Evolutionary conservation across 1,140 invertebrate genomes (phyloP).

Genomic region (Saccostrea glomerata): DNA sequence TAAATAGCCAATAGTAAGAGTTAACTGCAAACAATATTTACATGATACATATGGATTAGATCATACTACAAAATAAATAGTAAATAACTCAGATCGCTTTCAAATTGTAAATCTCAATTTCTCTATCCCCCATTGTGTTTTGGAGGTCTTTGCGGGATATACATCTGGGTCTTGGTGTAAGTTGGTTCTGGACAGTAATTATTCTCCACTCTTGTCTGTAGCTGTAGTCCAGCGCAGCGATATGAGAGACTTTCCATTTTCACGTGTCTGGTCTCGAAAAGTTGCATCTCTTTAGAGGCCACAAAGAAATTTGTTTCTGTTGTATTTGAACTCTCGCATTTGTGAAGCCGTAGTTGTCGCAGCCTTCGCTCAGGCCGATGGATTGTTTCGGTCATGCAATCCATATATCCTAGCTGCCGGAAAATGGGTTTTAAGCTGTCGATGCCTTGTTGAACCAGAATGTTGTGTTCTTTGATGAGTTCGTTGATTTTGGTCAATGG

Average conservation of each 20-base stretch:
- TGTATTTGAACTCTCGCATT: background rate
- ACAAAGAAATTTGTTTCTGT: conserved; percentile 35
- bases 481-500: background rate
- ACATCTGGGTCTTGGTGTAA: conserved; percentile 46
- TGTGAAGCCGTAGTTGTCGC: conserved; percentile 41
- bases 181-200: conserved; percentile 12
- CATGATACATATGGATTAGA: too few species aligned
- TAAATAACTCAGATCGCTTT: too few species aligned
- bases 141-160: conserved; percentile 43
- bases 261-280: conserved; percentile 39
- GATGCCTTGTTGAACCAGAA: background rate
- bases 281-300: conserved; percentile 54
- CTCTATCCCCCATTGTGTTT: conserved; percentile 49
- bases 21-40: too few species aligned
- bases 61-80: too few species aligned
- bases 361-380: conserved; percentile 22
- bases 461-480: conserved; percentile 34
- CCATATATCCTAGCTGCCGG: conserved; percentile 48
- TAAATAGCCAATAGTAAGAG: too few species aligned
- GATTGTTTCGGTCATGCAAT: conserved; percentile 47
- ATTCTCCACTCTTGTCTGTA: background rate
- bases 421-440: conserved; percentile 42
- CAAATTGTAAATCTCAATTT: too few species aligned
- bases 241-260: background rate
- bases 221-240: background rate